phyloP scores from a whole-genome alignment of 2,797 vertebrate species.

The Silurus lanzhouensis region DNA sequence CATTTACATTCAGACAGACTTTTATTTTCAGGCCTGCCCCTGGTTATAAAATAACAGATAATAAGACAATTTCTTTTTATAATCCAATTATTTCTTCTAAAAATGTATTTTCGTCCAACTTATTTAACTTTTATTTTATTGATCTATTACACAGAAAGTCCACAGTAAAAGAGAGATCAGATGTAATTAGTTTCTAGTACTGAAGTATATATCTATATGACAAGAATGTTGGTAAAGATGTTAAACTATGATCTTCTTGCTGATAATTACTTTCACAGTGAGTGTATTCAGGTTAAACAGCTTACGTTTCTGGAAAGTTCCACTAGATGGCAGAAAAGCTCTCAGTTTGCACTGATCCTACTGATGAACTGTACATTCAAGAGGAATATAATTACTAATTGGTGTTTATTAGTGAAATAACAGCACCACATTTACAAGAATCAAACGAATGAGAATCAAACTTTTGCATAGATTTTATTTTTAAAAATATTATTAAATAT shows the following conservation, averaged over 20 bases:
- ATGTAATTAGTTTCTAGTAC: background rate
- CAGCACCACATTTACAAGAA: background rate
- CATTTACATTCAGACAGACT: background rate
- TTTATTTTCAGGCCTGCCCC: background rate
- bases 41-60: background rate
- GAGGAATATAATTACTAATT: background rate
- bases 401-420: background rate
- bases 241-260: too few species aligned
- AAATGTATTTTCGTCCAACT: too few species aligned
- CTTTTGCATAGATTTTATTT: background rate
- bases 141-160: background rate
- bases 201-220: background rate
- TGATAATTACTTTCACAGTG: background rate
- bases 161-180: background rate
- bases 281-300: background rate
- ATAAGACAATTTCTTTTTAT: too few species aligned
- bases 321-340: conserved; percentile 52
- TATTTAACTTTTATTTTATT: background rate
- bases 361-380: background rate
- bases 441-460: background rate
- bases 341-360: background rate
- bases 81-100: too few species aligned
- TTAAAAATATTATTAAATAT: background rate
- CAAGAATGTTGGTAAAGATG: background rate
- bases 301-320: background rate